A percentile compares a stretch with the other conserved stretches of the same genome.
Conservation (phyloP, 2,797 vertebrate genomes). For the Trachops cirrhosus region DNA sequence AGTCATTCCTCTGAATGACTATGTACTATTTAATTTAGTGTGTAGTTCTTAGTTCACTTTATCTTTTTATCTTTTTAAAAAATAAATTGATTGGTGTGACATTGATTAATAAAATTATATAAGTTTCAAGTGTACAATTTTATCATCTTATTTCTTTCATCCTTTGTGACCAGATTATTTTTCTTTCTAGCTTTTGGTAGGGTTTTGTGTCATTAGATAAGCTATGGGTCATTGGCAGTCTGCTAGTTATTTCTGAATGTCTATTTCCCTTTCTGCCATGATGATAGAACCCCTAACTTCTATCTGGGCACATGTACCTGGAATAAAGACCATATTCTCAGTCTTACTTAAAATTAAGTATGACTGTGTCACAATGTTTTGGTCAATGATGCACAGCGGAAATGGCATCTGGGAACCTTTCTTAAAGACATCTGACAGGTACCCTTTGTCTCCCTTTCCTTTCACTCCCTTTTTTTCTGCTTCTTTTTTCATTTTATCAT, state of each 20-base stretch:
- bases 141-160: constrained; percentile 11
- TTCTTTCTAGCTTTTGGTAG: constrained; percentile 20
- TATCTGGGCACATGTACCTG: background rate
- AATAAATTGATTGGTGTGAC: background rate
- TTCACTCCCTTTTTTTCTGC: background rate
- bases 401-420: constrained; percentile 3
- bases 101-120: background rate
- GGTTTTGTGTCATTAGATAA: constrained; percentile 11
- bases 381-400: background rate
- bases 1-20: background rate
- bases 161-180: background rate
- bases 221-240: background rate
- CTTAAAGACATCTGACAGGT: background rate
- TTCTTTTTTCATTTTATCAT: background rate
- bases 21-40: background rate
- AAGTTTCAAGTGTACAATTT: background rate
- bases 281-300: background rate
- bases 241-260: constrained; percentile 3
- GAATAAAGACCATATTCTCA: constrained; percentile 12
- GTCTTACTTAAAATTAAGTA: background rate
- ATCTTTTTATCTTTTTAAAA: background rate
- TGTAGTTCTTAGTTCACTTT: constrained; percentile 3
- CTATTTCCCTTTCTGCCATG: background rate
- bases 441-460: background rate
- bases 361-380: background rate